Conservation (phyloP, 1,140 invertebrate genomes). For the Halictus rubicundus region DNA sequence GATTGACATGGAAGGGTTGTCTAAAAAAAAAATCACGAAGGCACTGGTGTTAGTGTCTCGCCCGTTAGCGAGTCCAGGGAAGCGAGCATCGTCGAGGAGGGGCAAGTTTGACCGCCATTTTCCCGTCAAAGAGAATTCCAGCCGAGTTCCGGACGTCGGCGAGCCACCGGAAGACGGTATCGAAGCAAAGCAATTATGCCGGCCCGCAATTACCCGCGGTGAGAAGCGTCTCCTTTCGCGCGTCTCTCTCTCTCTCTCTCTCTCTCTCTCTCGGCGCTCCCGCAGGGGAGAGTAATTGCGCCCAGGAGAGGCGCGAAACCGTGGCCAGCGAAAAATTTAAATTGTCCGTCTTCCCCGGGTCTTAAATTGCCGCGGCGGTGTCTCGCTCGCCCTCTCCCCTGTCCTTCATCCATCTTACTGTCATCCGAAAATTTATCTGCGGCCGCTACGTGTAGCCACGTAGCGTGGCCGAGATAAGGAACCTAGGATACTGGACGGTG, state of each 20-base stretch:
- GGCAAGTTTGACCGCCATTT: not conserved
- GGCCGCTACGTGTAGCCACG: slow-evolving; percentile 27
- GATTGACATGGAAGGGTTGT: too few species aligned
- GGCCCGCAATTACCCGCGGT: slow-evolving; percentile 14
- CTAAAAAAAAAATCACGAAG: too few species aligned
- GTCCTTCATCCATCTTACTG: slow-evolving; percentile 62
- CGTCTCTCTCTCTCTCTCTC: not conserved
- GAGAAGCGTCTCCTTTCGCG: slow-evolving; percentile 1
- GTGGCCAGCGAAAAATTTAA: slow-evolving; percentile 57
- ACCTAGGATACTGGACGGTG: not conserved
- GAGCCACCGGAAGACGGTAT: not conserved
- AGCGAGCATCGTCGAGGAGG: not conserved
- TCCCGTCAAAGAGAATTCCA: not conserved
- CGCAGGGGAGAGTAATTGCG: slow-evolving; percentile 38
- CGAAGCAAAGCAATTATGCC: slow-evolving; percentile 22
- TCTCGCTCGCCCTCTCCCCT: not conserved
- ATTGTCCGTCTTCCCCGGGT: slow-evolving; percentile 46
- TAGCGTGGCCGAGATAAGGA: slow-evolving; percentile 1
- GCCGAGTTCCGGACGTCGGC: not conserved
- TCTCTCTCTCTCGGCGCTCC: not conserved
- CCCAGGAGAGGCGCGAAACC: slow-evolving; percentile 35
- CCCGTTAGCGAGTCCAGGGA: not conserved
- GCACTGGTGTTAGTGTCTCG: too few species aligned
- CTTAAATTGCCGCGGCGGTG: slow-evolving; percentile 34
- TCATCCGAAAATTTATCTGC: slow-evolving; percentile 62